Percentiles rank a stretch among this genome's conserved stretches.
These are phyloP conservation scores for Helarctos malayanus DNA, from an alignment of 2,797 vertebrate species.

Conservation along the genomic window DNA sequence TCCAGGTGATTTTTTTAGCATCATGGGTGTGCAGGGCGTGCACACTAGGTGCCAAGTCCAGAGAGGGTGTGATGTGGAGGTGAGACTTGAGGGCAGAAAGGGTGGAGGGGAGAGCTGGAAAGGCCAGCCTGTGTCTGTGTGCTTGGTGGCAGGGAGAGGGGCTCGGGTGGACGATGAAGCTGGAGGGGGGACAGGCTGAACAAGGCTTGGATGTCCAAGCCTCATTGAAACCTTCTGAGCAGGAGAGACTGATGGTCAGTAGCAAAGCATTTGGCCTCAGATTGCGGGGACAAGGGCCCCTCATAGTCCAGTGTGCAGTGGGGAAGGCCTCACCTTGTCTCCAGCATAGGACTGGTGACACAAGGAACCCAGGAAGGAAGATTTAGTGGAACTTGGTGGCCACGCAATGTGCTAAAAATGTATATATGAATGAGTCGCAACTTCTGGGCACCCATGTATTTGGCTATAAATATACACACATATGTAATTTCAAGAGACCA, in stretches of 20 bases:
- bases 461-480: constrained; percentile 63
- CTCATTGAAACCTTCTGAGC: neutral
- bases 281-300: neutral
- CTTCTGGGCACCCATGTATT: constrained; percentile 45
- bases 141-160: neutral
- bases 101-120: neutral
- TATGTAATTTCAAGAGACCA: constrained; percentile 60
- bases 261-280: neutral
- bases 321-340: neutral
- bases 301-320: neutral
- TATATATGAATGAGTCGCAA: neutral
- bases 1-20: neutral
- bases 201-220: neutral
- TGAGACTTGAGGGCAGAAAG: neutral
- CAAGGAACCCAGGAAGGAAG: neutral
- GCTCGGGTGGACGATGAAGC: too few relatives aligned
- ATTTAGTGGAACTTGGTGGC: neutral
- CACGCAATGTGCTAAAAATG: neutral
- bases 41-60: neutral
- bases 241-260: neutral
- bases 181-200: neutral
- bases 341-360: neutral
- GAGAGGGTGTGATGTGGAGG: neutral
- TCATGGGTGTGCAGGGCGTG: neutral
- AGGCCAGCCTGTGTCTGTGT: neutral